Evolutionary conservation across 2,888 invertebrate species (phyloP).

Genomic region (Diabrotica balteata): DNA sequence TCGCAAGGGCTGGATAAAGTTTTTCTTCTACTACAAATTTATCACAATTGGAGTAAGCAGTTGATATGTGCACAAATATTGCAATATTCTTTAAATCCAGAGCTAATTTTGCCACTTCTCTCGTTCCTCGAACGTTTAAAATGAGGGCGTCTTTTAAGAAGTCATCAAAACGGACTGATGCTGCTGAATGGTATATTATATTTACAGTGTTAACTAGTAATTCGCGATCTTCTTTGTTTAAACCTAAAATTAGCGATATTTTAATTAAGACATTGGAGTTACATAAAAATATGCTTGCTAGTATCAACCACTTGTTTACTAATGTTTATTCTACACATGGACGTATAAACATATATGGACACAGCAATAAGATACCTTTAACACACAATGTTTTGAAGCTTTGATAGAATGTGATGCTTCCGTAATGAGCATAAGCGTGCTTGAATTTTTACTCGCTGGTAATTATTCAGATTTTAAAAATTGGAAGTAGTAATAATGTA

Average conservation of each 20-base stretch:
- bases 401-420: too few species aligned
- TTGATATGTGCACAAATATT: conserved; percentile 80
- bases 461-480: too few species aligned
- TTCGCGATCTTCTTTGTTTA: background rate
- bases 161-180: conserved; percentile 86
- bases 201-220: background rate
- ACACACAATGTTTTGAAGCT: too few species aligned
- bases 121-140: conserved; percentile 71
- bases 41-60: conserved; percentile 86
- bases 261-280: too few species aligned
- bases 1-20: conserved; percentile 73
- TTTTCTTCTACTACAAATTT: conserved; percentile 75
- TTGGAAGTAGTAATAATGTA: too few species aligned
- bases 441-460: too few species aligned
- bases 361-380: too few species aligned
- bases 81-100: conserved; percentile 62
- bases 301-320: too few species aligned
- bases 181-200: conserved; percentile 70
- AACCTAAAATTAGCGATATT: background rate
- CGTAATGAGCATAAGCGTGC: too few species aligned
- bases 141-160: conserved; percentile 70
- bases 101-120: conserved; percentile 69
- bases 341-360: too few species aligned
- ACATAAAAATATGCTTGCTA: too few species aligned
- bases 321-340: too few species aligned